Percentiles rank a stretch among this genome's conserved stretches.
These are phyloP conservation scores for Ophiodon elongatus DNA, from an alignment of 2,113 vertebrate genomes.

Conservation along the genomic window DNA sequence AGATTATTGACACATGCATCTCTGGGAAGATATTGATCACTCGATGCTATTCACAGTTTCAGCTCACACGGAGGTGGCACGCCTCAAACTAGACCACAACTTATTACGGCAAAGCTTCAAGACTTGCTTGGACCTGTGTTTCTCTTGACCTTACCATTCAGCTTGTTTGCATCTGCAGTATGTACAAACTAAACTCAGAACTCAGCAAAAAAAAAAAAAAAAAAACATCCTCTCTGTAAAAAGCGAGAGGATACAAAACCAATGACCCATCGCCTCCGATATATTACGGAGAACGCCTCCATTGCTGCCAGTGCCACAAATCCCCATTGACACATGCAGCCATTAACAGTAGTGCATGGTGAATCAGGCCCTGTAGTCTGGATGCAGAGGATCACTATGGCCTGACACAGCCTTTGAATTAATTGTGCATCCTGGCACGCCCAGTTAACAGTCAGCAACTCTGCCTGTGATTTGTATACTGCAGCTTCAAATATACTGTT, in stretches of 20 bases:
- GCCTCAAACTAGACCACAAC: constrained; percentile 25
- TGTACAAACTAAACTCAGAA: constrained; percentile 44
- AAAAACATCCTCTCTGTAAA: constrained; percentile 45
- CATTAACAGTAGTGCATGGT: constrained; percentile 75
- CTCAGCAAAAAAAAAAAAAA: constrained; percentile 62
- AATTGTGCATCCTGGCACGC: constrained; percentile 75
- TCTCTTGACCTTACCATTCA: constrained; percentile 42
- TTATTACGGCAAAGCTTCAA: constrained; percentile 9
- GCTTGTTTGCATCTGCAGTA: constrained; percentile 53
- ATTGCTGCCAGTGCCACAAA: constrained; percentile 71
- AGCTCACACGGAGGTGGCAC: neutral
- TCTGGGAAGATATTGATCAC: neutral
- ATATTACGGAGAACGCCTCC: constrained; percentile 66
- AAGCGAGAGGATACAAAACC: constrained; percentile 64
- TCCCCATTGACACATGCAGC: constrained; percentile 72
- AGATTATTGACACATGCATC: neutral
- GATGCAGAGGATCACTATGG: constrained; percentile 71
- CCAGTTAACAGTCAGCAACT: constrained; percentile 83
- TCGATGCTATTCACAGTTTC: neutral
- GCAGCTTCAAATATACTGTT: constrained; percentile 66
- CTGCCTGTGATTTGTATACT: constrained; percentile 81
- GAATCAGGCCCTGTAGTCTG: constrained; percentile 65
- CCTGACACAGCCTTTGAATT: constrained; percentile 79
- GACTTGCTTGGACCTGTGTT: constrained; percentile 21
- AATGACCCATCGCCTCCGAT: constrained; percentile 75